Base-by-base conservation (phyloP, 1,140 invertebrate species). In the Parapsyche elsis region DNA sequence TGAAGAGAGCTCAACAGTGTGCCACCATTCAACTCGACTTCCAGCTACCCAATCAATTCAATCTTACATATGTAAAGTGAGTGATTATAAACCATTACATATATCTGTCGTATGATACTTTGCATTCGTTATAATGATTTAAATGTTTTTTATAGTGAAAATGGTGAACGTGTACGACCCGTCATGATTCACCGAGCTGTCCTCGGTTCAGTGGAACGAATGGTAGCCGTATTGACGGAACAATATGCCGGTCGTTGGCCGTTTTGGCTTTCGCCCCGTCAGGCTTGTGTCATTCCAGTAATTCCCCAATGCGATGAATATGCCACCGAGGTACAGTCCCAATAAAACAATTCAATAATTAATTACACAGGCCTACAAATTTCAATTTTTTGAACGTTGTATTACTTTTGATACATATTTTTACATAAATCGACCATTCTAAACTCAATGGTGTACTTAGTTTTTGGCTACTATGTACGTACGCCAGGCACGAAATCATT, bases 11-110 rank as follows among this genome's bases (percentile, higher is more conserved):
- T 0, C 94, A 96, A 89, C 98, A 99, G 85, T 99, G 97, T 87
- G 98, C 97, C 49, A 99, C 98, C 7, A 99, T 99, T 86, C 98
- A 99, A 86, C 88, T 99, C 19, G 98, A 99, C 89, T 99, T 99
- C 89, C 98, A 99, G 86, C 89, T 99, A 76, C 98, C 98, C 0
- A 94, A 87, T 82, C 83, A 88, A 53, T 89, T 90, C 83, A 89
- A 89, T 80, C 84, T 89, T 1, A 85, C 61, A 38, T 90, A 88
- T 76, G 84, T 89, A 61, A 88, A 87, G 95, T 96, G 84, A 87
- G 88, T 84, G 53, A 2, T n/a, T n/a, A n/a, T n/a, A n/a, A n/a
- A n/a, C n/a, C n/a, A n/a, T n/a, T n/a, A n/a, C n/a, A 30, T 10
- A 46, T 74, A 12, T 19, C 5, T 53, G 10, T 38, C 57, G 16